phyloP scores from a whole-genome alignment of 2,113 vertebrate genomes.

The Mirza zaza region DNA sequence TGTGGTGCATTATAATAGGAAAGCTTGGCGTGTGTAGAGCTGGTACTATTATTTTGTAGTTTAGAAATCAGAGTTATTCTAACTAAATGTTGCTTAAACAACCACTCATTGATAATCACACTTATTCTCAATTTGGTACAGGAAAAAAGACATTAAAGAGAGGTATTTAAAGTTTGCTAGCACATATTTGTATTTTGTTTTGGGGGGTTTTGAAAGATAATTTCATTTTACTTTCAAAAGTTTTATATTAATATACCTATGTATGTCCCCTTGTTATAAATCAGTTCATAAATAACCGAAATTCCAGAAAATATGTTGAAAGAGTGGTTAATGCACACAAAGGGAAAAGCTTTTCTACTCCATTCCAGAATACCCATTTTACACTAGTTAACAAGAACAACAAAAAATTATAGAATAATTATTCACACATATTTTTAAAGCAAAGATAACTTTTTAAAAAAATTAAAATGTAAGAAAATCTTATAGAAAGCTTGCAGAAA shows the following conservation, averaged over 20 bases:
- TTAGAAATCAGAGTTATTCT: conserved; percentile 13
- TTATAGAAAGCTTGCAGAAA: neutral
- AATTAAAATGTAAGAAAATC: conserved; percentile 35
- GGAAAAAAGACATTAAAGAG: neutral
- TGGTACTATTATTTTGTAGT: neutral
- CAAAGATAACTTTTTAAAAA: conserved; percentile 45
- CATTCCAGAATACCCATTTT: neutral
- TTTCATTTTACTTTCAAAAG: neutral
- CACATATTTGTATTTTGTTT: neutral
- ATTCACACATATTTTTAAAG: neutral
- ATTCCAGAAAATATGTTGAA: neutral
- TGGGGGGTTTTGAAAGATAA: neutral
- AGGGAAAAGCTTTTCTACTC: neutral
- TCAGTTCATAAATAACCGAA: neutral
- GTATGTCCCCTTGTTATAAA: neutral
- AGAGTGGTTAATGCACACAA: neutral
- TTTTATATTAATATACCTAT: neutral
- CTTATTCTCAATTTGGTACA: neutral
- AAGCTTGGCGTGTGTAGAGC: neutral
- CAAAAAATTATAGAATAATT: neutral
- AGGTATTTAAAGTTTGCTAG: neutral
- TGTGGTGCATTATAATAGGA: neutral
- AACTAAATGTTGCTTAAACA: neutral
- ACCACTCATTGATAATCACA: neutral
- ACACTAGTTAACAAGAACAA: neutral